phyloP scores from a whole-genome alignment of 2,797 vertebrate species.

The Aeoliscus strigatus region DNA sequence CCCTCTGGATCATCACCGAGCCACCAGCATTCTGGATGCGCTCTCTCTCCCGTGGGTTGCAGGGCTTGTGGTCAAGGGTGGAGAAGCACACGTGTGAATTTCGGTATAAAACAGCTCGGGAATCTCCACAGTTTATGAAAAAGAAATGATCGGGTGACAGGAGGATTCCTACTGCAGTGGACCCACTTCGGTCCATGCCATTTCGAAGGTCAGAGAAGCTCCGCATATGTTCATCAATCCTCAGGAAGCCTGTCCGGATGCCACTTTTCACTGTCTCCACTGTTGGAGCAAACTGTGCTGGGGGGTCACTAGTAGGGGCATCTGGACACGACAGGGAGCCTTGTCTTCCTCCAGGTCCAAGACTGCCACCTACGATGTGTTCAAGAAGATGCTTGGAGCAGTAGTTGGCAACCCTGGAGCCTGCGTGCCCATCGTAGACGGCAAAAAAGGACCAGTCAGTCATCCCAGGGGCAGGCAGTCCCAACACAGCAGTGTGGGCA shows the following conservation, averaged over 20 bases:
- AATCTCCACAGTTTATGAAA: slow-evolving; percentile 99
- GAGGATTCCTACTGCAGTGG: slow-evolving; percentile 94
- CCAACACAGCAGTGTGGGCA: slow-evolving; percentile 94
- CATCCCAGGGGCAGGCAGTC: slow-evolving; percentile 93
- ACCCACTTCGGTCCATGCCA: slow-evolving; percentile 98
- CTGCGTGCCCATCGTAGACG: slow-evolving; percentile 96
- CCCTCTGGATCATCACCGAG: slow-evolving; percentile 98
- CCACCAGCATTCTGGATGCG: slow-evolving; percentile 98
- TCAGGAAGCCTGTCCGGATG: slow-evolving; percentile 97
- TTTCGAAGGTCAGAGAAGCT: slow-evolving; percentile 97
- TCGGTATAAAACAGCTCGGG: slow-evolving; percentile 90
- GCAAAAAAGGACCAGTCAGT: slow-evolving; percentile 99
- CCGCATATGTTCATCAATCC: slow-evolving; percentile 99
- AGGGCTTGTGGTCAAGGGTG: slow-evolving; percentile 99
- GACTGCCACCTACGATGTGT: slow-evolving; percentile 90
- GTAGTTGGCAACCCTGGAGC: slow-evolving; percentile 97
- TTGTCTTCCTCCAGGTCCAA: slow-evolving; percentile 83
- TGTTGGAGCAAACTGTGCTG: no score
- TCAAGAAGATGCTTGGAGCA: slow-evolving; percentile 96
- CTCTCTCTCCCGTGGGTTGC: slow-evolving; percentile 96
- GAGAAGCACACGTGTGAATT: slow-evolving; percentile 92
- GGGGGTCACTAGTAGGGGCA: no score
- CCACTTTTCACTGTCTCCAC: slow-evolving; percentile 95
- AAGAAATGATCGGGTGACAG: slow-evolving; percentile 92
- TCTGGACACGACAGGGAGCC: no score